Base-by-base conservation (phyloP, 2,797 vertebrate species). In the Xiphophorus birchmanni region DNA sequence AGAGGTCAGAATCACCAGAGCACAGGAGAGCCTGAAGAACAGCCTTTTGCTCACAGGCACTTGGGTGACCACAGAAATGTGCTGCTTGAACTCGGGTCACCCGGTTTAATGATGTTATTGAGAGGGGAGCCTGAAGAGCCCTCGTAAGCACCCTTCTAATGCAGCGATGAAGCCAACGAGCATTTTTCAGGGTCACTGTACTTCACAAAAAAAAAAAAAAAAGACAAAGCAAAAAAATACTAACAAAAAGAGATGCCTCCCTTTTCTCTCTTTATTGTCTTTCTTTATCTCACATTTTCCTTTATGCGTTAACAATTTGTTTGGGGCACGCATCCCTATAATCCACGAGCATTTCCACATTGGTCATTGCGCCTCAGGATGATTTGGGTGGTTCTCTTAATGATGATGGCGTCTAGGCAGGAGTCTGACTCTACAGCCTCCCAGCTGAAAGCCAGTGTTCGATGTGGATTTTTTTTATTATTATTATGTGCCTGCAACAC, bases 301-400 rank as follows among this genome's bases (percentile, higher is more conserved):
- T 92, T 82, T 87, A 87, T 93, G 92, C 88, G 84, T 93, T 92
- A 86, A 84, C 89, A 92, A 93, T 92, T 92, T 94, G 92, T 93
- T 92, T 92, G 88, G 85, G 83, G 77, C 79, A 63, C 90, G 84
- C 91, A 26, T 72, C 69, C 89, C 84, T 67, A 87, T 93, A 92
- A 94, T 92, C 91, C 90, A 79, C 89, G 86, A 83, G 85, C 93
- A 91, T 93, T 94, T 92, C 91, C 80, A 87, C 91, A 92, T 88
- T 94, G 92, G 91, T 91, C 91, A 92, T 87, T 90, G 90, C 79
- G 82, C 92, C 90, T 94, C 90, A 87, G 91, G 92, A 92, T 93
- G 93, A 93, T 90, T 94, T 91, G 90, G 71, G 88, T 84, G 87
- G 88, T 83, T 87, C 94, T 94, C 95, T 95, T 84, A 86, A 91